Base-by-base conservation (phyloP, 1,140 invertebrate genomes). In the Brachionus koreanus region DNA sequence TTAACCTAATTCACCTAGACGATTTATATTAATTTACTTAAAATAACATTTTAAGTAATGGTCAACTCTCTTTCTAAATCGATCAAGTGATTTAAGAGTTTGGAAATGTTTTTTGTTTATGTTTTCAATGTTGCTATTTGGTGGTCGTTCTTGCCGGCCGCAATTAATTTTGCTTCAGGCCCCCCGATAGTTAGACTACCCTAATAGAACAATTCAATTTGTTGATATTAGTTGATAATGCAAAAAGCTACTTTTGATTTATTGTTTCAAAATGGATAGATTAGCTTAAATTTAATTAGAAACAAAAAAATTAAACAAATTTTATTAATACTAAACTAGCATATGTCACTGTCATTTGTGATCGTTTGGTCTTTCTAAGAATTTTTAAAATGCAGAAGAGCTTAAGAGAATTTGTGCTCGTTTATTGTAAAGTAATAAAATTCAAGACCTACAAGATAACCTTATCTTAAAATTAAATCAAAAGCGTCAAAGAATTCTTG, bases 1-100 rank as follows among this genome's bases (percentile, higher is more conserved):
- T 69, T 69, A 69, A 69, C 65, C 65, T 69, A 69, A 69, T 69
- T 69, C 65, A 69, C 65, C 35, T 69, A 69, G 65, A 69, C 65
- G 65, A 69, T 69, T 39, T 57, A 57, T 57, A 29, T 57, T 12
- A 69, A 69, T 37, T 69, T 69, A 16, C 25, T 33, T 33, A 65
- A 33, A 65, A 65, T 37, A 65, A 65, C 63, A 65, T 65, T 65
- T 65, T 65, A 65, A 65, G 13, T 65, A 65, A 57, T 57, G 49
- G 49, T 57, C 49, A 57, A 16, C 49, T 57, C 49, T 57, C n/a
- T 57, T 19, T 57, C n/a, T 2, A 23, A 57, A 57, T 23, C 49
- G 49, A 57, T 57, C 49, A 57, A 57, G 49, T 57, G 49, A 57
- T 57, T 57, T 9, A 2, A 57, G 49, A 57, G 49, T 57, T 57